Evolutionary conservation across 2,888 invertebrate species (phyloP).

Genomic region (Caradrina kadenii): DNA sequence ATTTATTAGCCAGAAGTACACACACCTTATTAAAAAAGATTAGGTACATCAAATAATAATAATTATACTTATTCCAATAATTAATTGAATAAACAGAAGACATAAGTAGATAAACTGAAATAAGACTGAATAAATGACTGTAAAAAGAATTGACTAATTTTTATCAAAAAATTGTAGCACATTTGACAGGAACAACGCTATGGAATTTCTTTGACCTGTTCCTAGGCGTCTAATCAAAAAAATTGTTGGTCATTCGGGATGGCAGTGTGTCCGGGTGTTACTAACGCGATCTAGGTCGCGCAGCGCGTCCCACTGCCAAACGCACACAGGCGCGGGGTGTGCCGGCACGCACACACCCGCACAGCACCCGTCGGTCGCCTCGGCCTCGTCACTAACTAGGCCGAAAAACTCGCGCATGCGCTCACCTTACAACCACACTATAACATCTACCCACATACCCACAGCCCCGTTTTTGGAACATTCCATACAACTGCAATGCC

Average conservation of each 20-base stretch:
- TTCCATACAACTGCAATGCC: slow-evolving; percentile 15
- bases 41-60: too few relatives aligned
- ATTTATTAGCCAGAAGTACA: too few relatives aligned
- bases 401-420: slow-evolving; percentile 83
- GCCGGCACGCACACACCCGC: slow-evolving; percentile 54
- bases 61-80: too few relatives aligned
- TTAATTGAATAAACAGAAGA: too few relatives aligned
- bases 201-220: neutral
- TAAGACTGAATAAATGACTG: too few relatives aligned
- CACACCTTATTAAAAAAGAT: too few relatives aligned
- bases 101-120: too few relatives aligned
- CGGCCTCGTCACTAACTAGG: slow-evolving; percentile 79
- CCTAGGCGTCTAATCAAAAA: slow-evolving; percentile 12
- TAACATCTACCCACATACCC: slow-evolving; percentile 6
- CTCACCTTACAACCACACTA: slow-evolving; percentile 49
- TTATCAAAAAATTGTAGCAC: neutral
- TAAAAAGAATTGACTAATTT: neutral
- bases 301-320: slow-evolving; percentile 79
- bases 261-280: slow-evolving; percentile 54
- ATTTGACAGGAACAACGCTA: neutral
- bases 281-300: slow-evolving; percentile 78
- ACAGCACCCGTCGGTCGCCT: slow-evolving; percentile 58
- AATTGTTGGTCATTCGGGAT: slow-evolving; percentile 40
- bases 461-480: slow-evolving; percentile 26
- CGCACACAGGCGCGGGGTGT: slow-evolving; percentile 65